Evolutionary conservation across 2,797 vertebrate genomes (phyloP).

Genomic region (Alectoris magna): DNA sequence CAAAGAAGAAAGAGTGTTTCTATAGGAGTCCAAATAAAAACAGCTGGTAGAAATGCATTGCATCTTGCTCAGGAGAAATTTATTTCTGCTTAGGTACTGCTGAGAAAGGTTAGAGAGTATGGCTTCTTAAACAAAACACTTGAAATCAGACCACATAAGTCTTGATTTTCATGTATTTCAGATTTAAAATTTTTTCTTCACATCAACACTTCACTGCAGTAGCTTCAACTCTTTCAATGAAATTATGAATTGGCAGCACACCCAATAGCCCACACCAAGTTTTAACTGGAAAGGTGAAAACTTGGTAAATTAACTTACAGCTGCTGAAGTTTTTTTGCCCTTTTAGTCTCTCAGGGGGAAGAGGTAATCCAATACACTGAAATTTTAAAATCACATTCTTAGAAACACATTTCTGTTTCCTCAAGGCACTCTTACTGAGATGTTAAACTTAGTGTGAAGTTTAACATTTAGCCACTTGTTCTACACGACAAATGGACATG

Average conservation of each 20-base stretch:
- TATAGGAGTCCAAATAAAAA: neutral
- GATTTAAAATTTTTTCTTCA: neutral
- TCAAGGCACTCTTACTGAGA: slow-evolving; percentile 16
- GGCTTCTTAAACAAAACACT: neutral
- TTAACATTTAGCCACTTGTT: slow-evolving; percentile 34
- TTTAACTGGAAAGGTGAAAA: slow-evolving; percentile 17
- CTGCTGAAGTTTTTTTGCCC: neutral
- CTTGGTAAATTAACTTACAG: neutral
- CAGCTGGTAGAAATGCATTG: neutral
- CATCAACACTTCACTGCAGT: neutral
- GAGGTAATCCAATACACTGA: slow-evolving; percentile 23
- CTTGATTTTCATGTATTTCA: neutral
- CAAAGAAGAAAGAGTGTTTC: neutral
- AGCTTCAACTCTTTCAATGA: neutral
- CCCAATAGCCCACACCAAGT: neutral
- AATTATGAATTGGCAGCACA: neutral
- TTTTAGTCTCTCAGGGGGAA: neutral
- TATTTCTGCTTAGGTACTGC: neutral
- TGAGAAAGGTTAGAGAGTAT: neutral
- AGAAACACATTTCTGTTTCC: slow-evolving; percentile 7
- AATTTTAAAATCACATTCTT: slow-evolving; percentile 31
- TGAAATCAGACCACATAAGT: neutral
- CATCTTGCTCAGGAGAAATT: neutral
- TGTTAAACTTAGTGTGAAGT: slow-evolving; percentile 46
- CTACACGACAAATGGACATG: neutral